Base-by-base conservation (phyloP, 2,888 invertebrate species). In the Eilema caniola region DNA sequence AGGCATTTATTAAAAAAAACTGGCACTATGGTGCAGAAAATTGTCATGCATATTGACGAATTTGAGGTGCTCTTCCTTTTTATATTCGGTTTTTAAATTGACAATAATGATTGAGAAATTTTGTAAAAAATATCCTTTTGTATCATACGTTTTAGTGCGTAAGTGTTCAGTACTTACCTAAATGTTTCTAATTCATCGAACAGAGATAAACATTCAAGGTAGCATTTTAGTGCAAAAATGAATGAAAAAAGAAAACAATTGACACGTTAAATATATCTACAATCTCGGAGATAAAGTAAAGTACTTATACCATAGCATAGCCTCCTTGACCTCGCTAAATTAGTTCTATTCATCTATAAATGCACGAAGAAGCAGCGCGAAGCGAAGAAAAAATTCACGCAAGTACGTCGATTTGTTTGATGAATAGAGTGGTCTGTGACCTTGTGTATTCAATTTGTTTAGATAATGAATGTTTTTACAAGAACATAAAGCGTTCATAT, bases 341-440 rank as follows among this genome's bases (percentile, higher is more conserved):
- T 23, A 23, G 37, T 57, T 69, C 53, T 33, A 69, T 62, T 59
- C 63, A 59, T 47, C 24, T 28, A 23, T 47, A 56, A 25, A 63
- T 59, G 47, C 59, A 53, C 41, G 28, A 56, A 65, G 61, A 73
- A 70, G 71, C 81, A 70, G 71, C 81, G 79, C 60, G 73, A 74
- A 67, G 25, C 16, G 16, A 69, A 66, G 59, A 72, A 71, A 69
- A 65, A 71, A 31, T 23, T 11, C n/a, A 10, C 20, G 47, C 53
- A n/a, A 53, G 53, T n/a, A 53, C 47, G 20, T 47, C 47, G 16
- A 11, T n/a, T 41, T n/a, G 3, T 14, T 67, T 67, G 60, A 25
- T 61, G 33, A 31, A 23, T 24, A 11, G 59, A 20, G 37, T 23
- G 20, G 37, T 25, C 53, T 24, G 23, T 41, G 66, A 12, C 66